These are phyloP conservation scores for Nylanderia fulva DNA, from an alignment of 1,140 invertebrate species.

Conservation along the genomic window DNA sequence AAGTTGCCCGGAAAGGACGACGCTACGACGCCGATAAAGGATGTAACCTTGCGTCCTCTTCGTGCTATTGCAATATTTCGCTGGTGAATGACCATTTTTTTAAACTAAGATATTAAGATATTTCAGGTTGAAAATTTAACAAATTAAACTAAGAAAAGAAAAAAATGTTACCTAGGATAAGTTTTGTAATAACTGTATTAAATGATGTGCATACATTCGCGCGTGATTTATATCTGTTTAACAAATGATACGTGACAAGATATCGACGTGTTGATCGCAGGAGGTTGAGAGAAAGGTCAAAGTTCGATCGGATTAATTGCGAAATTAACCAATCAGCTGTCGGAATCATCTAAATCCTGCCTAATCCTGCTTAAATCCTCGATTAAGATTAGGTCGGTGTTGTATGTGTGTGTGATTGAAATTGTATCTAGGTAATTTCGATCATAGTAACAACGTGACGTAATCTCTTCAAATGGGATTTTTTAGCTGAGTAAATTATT, in stretches of 20 bases:
- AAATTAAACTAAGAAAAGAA: background rate
- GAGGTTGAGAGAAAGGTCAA: conserved; percentile 11
- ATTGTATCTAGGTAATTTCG: conserved; percentile 16
- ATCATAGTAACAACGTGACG: conserved; percentile 10
- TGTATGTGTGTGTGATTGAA: conserved; percentile 32
- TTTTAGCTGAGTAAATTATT: background rate
- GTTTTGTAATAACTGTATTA: background rate
- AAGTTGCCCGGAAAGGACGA: conserved; percentile 39
- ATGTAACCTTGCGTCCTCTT: conserved; percentile 24
- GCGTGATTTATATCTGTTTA: background rate
- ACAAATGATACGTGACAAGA: conserved; percentile 23
- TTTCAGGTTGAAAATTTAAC: background rate
- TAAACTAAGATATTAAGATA: too few relatives aligned
- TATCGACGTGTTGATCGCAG: background rate
- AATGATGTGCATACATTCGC: background rate
- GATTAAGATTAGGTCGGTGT: conserved; percentile 33
- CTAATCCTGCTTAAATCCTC: too few relatives aligned
- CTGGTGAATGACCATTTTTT: background rate
- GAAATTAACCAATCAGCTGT: conserved; percentile 42
- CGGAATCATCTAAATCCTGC: background rate
- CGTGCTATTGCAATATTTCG: conserved; percentile 11
- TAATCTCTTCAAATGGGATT: conserved; percentile 31
- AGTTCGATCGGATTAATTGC: conserved; percentile 47
- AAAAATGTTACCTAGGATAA: background rate
- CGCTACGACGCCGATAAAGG: background rate